Evolutionary conservation across 2,888 invertebrate species (phyloP).

Genomic region (Drosophila nigricruria): DNA sequence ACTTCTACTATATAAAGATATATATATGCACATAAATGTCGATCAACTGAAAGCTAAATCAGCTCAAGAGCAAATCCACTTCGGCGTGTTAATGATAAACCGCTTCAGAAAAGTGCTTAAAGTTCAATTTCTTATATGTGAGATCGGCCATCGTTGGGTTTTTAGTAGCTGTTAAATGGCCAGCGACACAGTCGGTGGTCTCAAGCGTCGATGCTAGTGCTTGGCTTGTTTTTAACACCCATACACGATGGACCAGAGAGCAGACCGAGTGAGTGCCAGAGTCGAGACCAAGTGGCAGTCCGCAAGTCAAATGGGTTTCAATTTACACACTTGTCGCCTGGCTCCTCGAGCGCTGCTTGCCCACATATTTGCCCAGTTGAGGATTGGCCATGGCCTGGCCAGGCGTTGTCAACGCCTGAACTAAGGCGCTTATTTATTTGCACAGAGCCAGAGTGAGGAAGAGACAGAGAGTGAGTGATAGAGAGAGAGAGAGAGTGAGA

Average conservation of each 20-base stretch:
- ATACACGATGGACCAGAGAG: slow-evolving; percentile 18
- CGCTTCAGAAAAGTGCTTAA: slow-evolving; percentile 30
- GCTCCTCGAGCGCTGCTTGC: slow-evolving; percentile 26
- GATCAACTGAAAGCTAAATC: neutral
- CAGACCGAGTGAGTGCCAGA: slow-evolving; percentile 3
- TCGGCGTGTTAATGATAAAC: slow-evolving; percentile 54
- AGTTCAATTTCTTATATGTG: slow-evolving; percentile 46
- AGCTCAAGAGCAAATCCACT: slow-evolving; percentile 60
- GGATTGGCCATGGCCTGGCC: slow-evolving; percentile 19
- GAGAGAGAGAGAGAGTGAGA: neutral
- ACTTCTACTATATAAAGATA: neutral
- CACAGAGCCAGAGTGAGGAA: slow-evolving; percentile 17
- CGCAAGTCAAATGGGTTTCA: slow-evolving; percentile 74
- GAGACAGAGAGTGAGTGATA: neutral
- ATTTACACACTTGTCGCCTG: slow-evolving; percentile 76
- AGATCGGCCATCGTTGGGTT: slow-evolving; percentile 62
- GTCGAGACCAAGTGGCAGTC: slow-evolving; percentile 29
- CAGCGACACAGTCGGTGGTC: slow-evolving; percentile 75
- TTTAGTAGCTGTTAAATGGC: slow-evolving; percentile 81
- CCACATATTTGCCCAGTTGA: slow-evolving; percentile 57
- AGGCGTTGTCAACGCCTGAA: slow-evolving; percentile 72
- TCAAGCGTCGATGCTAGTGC: slow-evolving; percentile 52
- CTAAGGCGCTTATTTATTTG: slow-evolving; percentile 81
- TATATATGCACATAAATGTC: neutral
- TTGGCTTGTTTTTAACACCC: slow-evolving; percentile 82